These are phyloP conservation scores for Thymallus thymallus DNA, from an alignment of 2,113 vertebrate genomes.

Conservation along the genomic window DNA sequence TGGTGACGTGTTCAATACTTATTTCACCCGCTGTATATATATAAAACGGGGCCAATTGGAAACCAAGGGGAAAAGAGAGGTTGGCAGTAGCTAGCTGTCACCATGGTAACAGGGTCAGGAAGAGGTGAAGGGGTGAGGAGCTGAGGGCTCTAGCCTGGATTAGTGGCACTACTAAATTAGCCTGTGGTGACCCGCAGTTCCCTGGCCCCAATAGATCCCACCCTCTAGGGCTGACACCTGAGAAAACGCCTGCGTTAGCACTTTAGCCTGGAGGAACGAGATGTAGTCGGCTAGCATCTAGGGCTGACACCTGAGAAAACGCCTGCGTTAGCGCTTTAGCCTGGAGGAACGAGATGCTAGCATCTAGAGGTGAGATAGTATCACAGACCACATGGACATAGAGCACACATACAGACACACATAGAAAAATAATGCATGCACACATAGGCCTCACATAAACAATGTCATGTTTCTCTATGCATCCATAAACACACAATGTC, in stretches of 20 bases:
- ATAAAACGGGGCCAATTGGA: constrained; percentile 8
- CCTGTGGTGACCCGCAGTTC: constrained; percentile 12
- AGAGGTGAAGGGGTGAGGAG: constrained; percentile 45
- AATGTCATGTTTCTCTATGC: neutral
- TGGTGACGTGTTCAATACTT: too few relatives aligned
- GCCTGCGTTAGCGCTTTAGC: constrained; percentile 41
- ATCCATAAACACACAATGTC: neutral
- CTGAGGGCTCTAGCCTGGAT: constrained; percentile 27
- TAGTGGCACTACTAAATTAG: constrained; percentile 43
- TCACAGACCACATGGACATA: neutral
- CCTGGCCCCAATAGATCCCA: constrained; percentile 50
- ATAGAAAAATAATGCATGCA: neutral
- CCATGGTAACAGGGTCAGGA: constrained; percentile 37
- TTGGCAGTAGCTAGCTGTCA: constrained; percentile 43
- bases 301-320: constrained; percentile 32
- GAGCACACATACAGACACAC: constrained; percentile 8
- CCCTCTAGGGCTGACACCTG: constrained; percentile 23
- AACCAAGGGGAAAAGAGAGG: constrained; percentile 20
- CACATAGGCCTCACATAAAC: too few relatives aligned
- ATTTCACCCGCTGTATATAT: too few relatives aligned
- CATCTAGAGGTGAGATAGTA: constrained; percentile 18
- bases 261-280: constrained; percentile 35
- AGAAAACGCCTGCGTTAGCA: constrained; percentile 40
- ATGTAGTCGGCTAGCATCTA: constrained; percentile 15
- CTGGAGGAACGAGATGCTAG: constrained; percentile 30